These are phyloP conservation scores for Tigriopus californicus DNA, from an alignment of 2,888 invertebrate species.

Conservation along the genomic window DNA sequence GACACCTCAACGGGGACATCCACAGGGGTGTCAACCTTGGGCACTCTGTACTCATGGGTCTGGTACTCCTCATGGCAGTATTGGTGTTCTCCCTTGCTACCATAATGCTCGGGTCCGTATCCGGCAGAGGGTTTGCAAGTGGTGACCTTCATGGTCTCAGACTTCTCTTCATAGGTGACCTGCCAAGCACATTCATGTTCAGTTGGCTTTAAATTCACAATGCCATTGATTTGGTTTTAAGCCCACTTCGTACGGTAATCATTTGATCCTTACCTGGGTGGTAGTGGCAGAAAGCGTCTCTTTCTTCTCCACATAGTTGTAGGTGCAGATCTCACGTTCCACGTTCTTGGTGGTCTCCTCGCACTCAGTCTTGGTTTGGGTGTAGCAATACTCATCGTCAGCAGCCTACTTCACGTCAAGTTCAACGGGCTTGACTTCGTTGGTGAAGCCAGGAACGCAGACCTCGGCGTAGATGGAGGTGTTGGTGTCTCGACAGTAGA, in stretches of 20 bases:
- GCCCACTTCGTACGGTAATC: too few species aligned
- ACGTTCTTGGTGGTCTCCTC: slow-evolving; percentile 11
- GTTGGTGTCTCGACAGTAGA: slow-evolving; percentile 14
- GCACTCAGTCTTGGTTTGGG: slow-evolving; percentile 9
- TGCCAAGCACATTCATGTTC: too few species aligned
- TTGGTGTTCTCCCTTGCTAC: slow-evolving; percentile 10
- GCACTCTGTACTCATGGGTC: slow-evolving; percentile 12
- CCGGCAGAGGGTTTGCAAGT: slow-evolving; percentile 9
- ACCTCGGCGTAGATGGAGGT: slow-evolving; percentile 15
- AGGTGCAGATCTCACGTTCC: slow-evolving; percentile 14
- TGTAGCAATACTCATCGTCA: slow-evolving; percentile 15
- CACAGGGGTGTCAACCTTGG: slow-evolving; percentile 7
- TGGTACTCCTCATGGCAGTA: slow-evolving; percentile 16
- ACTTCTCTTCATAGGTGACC: slow-evolving; percentile 13
- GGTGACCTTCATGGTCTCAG: slow-evolving; percentile 16
- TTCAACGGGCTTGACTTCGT: background rate
- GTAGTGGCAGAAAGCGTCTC: slow-evolving; percentile 6
- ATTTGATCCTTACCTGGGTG: slow-evolving; percentile 10
- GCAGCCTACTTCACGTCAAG: slow-evolving; percentile 9
- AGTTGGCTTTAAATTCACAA: too few species aligned
- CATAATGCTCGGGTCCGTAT: slow-evolving; percentile 9
- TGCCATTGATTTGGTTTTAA: background rate
- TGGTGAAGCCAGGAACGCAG: slow-evolving; percentile 13
- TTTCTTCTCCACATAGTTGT: slow-evolving; percentile 11
- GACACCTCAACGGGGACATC: slow-evolving; percentile 8